phyloP scores from a whole-genome alignment of 1,140 invertebrate species.

The Hylaeus anthracinus region DNA sequence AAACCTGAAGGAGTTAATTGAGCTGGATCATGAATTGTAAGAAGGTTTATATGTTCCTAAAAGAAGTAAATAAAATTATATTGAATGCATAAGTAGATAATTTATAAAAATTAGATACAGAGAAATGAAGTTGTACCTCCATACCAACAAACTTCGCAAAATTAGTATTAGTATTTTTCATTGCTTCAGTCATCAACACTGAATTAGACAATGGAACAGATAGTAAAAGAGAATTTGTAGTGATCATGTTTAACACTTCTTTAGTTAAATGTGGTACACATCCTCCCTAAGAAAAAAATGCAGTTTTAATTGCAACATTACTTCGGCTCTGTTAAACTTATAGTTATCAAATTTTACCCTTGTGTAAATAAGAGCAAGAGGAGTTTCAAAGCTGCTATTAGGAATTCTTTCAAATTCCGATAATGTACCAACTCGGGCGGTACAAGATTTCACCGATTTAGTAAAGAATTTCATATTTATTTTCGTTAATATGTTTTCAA shows the following conservation, averaged over 20 bases:
- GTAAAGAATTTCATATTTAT: conserved; percentile 82
- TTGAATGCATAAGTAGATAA: neutral
- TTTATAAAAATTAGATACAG: neutral
- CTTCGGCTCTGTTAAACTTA: no score
- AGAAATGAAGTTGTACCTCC: conserved; percentile 69
- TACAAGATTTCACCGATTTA: conserved; percentile 78
- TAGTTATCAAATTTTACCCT: conserved; percentile 71
- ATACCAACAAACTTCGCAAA: conserved; percentile 83
- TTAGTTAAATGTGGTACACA: conserved; percentile 85
- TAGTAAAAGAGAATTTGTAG: conserved; percentile 79
- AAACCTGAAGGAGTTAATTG: conserved; percentile 83
- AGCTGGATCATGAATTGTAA: conserved; percentile 86
- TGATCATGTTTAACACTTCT: conserved; percentile 84
- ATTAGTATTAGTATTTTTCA: conserved; percentile 79
- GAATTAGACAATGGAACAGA: conserved; percentile 83
- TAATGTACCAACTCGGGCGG: conserved; percentile 81
- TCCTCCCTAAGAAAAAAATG: conserved; percentile 79
- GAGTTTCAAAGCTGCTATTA: conserved; percentile 79
- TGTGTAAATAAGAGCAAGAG: conserved; percentile 81
- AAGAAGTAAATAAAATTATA: conserved; percentile 58
- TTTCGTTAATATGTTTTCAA: neutral
- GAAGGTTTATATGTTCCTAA: conserved; percentile 83
- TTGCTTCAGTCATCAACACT: conserved; percentile 80
- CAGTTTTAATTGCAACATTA: no score
- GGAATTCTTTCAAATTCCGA: conserved; percentile 78